phyloP scores from a whole-genome alignment of 23 tunicate genomes.

The Trididemnum clinides region DNA sequence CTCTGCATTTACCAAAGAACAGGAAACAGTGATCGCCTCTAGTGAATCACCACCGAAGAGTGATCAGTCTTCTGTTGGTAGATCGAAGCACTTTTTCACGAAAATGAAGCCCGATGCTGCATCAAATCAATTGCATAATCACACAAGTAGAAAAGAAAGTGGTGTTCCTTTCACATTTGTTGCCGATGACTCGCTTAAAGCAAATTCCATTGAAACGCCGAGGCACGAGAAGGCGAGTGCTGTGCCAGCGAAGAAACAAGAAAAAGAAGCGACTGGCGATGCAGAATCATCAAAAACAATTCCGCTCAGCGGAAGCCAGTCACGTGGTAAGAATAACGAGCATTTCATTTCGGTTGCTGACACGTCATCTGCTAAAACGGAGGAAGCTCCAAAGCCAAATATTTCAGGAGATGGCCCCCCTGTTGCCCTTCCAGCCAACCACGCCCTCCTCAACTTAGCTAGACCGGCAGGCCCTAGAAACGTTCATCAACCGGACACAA shows the following conservation, averaged over 20 bases:
- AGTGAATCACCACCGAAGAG: too few relatives aligned
- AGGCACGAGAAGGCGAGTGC: background rate
- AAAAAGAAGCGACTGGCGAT: background rate
- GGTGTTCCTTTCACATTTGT: too few relatives aligned
- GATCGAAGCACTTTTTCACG: constrained; percentile 18
- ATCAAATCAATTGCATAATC: background rate
- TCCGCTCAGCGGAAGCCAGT: background rate
- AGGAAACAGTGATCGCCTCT: too few relatives aligned
- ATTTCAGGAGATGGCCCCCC: background rate
- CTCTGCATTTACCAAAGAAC: too few relatives aligned
- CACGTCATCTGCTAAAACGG: background rate
- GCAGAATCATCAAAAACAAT: background rate
- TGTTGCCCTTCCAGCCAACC: background rate
- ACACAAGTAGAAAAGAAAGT: background rate
- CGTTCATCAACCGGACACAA: constrained; percentile 17
- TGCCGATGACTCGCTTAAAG: background rate
- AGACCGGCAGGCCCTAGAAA: background rate
- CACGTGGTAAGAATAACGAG: too few relatives aligned
- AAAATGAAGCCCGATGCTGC: background rate
- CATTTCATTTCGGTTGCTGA: background rate
- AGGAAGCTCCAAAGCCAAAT: background rate
- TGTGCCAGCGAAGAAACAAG: background rate
- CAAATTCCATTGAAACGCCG: background rate
- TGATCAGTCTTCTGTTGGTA: too few relatives aligned
- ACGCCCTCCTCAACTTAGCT: background rate